phyloP scores from a whole-genome alignment of 2,113 vertebrate genomes.

The Rhegmatorhina hoffmannsi region DNA sequence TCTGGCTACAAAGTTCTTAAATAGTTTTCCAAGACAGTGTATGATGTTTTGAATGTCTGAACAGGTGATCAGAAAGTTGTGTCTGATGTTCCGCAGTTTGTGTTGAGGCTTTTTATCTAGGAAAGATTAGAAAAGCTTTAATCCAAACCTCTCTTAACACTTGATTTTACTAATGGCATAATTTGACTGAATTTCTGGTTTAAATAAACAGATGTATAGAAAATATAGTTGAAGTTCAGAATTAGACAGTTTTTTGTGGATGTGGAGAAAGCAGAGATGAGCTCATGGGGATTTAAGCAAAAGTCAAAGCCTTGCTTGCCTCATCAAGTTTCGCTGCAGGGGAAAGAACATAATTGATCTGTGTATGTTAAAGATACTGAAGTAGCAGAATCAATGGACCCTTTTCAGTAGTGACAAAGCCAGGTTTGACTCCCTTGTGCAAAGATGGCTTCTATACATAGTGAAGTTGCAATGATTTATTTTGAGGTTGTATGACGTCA shows the following conservation, averaged over 20 bases:
- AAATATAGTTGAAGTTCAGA: background rate
- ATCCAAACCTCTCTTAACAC: background rate
- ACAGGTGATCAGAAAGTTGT: background rate
- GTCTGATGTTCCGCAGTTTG: background rate
- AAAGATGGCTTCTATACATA: background rate
- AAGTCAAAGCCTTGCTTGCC: background rate
- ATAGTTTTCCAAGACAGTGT: background rate
- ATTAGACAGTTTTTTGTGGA: constrained; percentile 42
- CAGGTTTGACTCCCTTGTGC: background rate
- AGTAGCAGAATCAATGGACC: background rate
- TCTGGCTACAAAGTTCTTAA: background rate
- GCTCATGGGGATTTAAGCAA: background rate
- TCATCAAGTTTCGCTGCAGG: background rate
- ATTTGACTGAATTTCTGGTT: background rate
- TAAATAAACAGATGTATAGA: background rate
- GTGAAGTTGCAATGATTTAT: background rate
- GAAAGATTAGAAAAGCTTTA: background rate
- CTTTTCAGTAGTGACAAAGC: background rate
- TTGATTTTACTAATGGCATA: background rate
- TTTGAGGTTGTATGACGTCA: background rate
- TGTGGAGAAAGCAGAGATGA: constrained; percentile 19
- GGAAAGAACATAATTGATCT: background rate
- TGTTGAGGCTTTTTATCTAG: background rate
- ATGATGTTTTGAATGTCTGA: background rate
- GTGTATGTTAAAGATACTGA: background rate